Conservation (phyloP, 2,113 vertebrate genomes). For the Genyomyrus donnyi region DNA sequence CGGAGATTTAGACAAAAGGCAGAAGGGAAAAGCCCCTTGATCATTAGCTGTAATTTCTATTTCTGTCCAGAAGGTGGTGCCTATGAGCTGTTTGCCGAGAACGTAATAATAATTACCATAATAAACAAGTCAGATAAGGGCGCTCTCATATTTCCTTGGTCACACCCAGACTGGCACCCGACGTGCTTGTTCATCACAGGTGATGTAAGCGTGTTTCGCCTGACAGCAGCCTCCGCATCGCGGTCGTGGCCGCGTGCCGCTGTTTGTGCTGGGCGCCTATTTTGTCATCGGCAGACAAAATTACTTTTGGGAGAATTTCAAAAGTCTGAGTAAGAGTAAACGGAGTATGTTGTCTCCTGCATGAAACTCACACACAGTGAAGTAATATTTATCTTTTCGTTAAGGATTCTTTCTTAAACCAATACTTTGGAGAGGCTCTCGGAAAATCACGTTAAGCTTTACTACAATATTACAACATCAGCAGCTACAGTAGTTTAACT, state of each 20-base stretch:
- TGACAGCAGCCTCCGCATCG: background rate
- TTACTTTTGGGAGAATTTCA: background rate
- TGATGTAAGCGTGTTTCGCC: background rate
- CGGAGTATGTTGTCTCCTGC: background rate
- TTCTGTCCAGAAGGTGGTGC: slow-evolving; percentile 48
- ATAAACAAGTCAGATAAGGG: background rate
- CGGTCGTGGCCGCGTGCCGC: background rate
- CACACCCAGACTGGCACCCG: background rate
- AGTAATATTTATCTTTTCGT: background rate
- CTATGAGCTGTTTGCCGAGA: slow-evolving; percentile 27
- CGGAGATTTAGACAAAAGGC: background rate
- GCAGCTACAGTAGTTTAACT: background rate
- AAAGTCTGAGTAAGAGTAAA: background rate
- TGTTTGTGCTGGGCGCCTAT: background rate
- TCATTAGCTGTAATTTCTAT: slow-evolving; percentile 10
- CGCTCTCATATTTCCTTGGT: background rate
- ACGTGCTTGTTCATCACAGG: background rate
- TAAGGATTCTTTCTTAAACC: background rate
- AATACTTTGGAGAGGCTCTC: background rate
- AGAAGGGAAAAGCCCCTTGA: background rate
- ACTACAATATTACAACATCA: background rate
- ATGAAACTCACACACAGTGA: background rate
- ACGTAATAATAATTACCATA: background rate
- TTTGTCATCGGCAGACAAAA: background rate
- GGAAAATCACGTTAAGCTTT: background rate